These are phyloP conservation scores for human (Homo sapiens) DNA, from an alignment of 2,113 vertebrate species.

Conservation along the genomic window GRCh38 chr2:50767001-50767500, in stretches of 20 bases:
- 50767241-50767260: background rate
- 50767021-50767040: background rate
- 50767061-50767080: background rate
- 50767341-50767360: background rate
- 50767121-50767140: background rate
- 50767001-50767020: background rate
- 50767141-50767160: background rate
- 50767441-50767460: background rate
- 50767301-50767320: background rate
- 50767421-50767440: background rate
- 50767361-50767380: background rate
- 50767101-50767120: background rate
- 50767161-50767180: background rate
- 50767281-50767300: background rate
- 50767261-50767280: background rate
- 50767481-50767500: background rate
- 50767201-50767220: background rate
- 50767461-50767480: constrained; percentile 2
- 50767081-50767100: background rate
- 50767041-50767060: background rate
- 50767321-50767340: background rate
- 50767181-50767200: background rate
- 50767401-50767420: background rate
- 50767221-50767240: background rate
- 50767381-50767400: constrained; percentile 13